phyloP scores from a whole-genome alignment of 2,888 invertebrate genomes.

The Diploptera punctata region DNA sequence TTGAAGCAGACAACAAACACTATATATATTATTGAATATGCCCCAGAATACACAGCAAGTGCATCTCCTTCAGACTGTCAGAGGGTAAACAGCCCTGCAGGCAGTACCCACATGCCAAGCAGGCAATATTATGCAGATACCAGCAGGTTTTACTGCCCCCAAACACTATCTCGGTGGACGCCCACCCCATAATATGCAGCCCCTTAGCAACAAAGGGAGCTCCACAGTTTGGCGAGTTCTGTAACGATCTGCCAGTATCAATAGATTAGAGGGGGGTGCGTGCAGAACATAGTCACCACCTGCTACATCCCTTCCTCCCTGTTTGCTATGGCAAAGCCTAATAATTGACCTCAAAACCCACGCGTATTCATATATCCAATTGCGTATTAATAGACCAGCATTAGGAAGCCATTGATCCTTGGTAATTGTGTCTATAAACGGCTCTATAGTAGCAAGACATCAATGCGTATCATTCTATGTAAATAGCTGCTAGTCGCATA shows the following conservation, averaged over 20 bases:
- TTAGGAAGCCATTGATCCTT: conserved; percentile 12
- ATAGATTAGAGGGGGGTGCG: conserved; percentile 27
- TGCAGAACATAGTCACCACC: conserved; percentile 6
- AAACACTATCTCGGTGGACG: too few relatives aligned
- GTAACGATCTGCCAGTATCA: conserved; percentile 22
- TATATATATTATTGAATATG: too few relatives aligned
- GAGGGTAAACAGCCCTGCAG: too few relatives aligned
- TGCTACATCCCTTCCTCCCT: conserved; percentile 6
- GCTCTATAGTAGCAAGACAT: conserved; percentile 5
- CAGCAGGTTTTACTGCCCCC: too few relatives aligned
- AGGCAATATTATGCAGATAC: too few relatives aligned
- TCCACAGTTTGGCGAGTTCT: background rate
- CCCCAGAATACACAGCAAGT: too few relatives aligned
- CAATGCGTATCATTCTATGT: conserved; percentile 3
- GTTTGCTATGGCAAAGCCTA: conserved; percentile 25
- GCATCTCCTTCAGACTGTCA: too few relatives aligned
- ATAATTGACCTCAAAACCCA: conserved; percentile 20
- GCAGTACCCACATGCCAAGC: too few relatives aligned
- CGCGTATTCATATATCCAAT: conserved; percentile 22
- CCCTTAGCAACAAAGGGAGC: background rate
- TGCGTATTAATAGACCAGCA: conserved; percentile 23
- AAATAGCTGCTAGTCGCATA: background rate
- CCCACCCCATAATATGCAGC: background rate
- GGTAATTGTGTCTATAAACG: conserved; percentile 6
- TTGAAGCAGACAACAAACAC: too few relatives aligned